A percentile compares a stretch with the other conserved stretches of the same genome.
These are phyloP conservation scores for Tinea semifulvella DNA, from an alignment of 2,888 invertebrate genomes.

Conservation along the genomic window DNA sequence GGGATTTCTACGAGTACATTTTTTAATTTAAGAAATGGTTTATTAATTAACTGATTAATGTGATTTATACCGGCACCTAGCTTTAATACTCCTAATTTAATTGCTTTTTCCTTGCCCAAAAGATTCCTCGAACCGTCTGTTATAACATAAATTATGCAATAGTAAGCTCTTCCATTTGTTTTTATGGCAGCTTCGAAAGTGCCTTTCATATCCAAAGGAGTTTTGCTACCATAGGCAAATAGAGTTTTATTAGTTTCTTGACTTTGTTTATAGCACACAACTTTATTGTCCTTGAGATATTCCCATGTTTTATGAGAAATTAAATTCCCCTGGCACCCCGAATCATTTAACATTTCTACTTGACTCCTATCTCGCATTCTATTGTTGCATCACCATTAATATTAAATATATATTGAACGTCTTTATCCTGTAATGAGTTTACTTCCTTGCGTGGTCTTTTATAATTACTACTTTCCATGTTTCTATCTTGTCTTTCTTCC, in stretches of 20 bases:
- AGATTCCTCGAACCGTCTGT: constrained; percentile 19
- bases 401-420: constrained; percentile 18
- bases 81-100: constrained; percentile 11
- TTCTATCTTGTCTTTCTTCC: constrained; percentile 11
- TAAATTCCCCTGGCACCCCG: constrained; percentile 21
- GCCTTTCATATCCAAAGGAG: constrained; percentile 12
- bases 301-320: constrained; percentile 17
- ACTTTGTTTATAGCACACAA: constrained; percentile 5
- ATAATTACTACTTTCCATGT: background rate
- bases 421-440: constrained; percentile 9
- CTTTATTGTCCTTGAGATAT: background rate
- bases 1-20: constrained; percentile 16
- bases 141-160: constrained; percentile 20
- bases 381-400: constrained; percentile 19
- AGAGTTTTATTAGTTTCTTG: constrained; percentile 11
- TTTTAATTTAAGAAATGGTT: constrained; percentile 12
- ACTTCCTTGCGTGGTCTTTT: constrained; percentile 12
- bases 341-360: constrained; percentile 22
- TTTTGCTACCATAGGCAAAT: constrained; percentile 17
- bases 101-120: constrained; percentile 21
- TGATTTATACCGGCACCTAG: constrained; percentile 9
- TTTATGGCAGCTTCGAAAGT: constrained; percentile 13
- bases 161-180: background rate
- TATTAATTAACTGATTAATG: background rate
- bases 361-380: constrained; percentile 22